These are phyloP conservation scores for Rousettus madagascariensis DNA, from an alignment of 2,797 vertebrate species.

Conservation along the genomic window DNA sequence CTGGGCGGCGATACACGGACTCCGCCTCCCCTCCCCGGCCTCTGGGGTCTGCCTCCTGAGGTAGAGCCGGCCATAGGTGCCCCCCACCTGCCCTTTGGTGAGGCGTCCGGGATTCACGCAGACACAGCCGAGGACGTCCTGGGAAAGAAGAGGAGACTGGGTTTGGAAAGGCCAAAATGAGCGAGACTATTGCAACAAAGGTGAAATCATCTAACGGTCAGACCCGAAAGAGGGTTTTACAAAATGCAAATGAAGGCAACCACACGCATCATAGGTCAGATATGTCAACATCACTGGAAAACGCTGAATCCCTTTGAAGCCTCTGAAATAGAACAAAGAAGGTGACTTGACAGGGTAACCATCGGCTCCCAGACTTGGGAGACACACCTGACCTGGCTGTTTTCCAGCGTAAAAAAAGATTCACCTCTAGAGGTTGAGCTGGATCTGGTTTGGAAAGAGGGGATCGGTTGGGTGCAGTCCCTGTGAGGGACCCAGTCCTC, in stretches of 20 bases:
- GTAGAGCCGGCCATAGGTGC: conserved; percentile 91
- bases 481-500: fast-evolving
- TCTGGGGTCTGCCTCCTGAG: conserved; percentile 75
- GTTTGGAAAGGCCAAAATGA: not conserved
- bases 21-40: conserved; percentile 66
- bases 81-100: conserved; percentile 95
- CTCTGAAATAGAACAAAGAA: not conserved
- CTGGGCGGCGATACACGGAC: conserved; percentile 89
- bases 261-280: not conserved
- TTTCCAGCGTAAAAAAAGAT: not conserved
- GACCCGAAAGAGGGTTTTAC: not conserved
- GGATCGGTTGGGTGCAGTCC: not conserved
- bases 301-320: not conserved
- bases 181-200: not conserved
- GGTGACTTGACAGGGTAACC: not conserved
- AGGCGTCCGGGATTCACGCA: conserved; percentile 95
- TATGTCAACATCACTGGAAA: not conserved
- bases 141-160: not conserved
- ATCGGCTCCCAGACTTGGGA: not conserved
- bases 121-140: conserved; percentile 92
- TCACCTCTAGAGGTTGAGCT: not conserved
- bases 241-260: not conserved
- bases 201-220: not conserved
- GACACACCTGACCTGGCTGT: not conserved
- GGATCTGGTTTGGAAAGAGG: not conserved